Base-by-base conservation (phyloP, 2,113 vertebrate species). In the Centropristis striata region DNA sequence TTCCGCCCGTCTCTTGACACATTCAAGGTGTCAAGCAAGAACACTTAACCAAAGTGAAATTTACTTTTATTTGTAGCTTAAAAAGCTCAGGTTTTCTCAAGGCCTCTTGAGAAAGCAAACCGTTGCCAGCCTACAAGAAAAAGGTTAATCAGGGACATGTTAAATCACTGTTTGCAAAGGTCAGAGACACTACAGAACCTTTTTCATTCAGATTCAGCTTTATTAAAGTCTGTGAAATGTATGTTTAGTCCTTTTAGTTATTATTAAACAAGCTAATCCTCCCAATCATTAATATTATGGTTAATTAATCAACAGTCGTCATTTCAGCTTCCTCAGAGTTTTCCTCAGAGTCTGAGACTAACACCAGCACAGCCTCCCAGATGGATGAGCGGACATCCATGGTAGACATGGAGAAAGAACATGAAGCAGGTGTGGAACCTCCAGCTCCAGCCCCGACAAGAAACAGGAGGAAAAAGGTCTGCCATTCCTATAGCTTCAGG, bases 391-490 rank as follows among this genome's bases (percentile, higher is more conserved):
- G 27, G 12, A 4, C 28, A 20, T 44, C 41, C 0, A 7, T 55
- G 3, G 60, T 69, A 72, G 87, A 88, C 49, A 18, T 61, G n/a
- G 81, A 89, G 16, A 28, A 65, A 16, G 72, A 55, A 14, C 46
- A 20, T 36, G 77, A 79, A 32, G 39, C 32, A 1, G 28, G 0
- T 25, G 36, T 20, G 47, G 12, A 74, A 78, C 23, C 36, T 54
- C 54, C 54, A 47, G 8, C 36, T 54, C 54, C 54, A 47, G 8
- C 44, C 42, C 75, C 10, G 27, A 55, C 86, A 39, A 80, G 50
- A 47, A 64, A 69, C 32, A 71, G 49, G 39, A 93, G 85, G 46
- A 92, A 70, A 73, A 95, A 94, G 94, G 94, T 96, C 49, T 46
- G 83, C 1, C 5, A 2, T 2, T 1, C 4, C 27, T n/a, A 14